Percentiles rank a stretch among this genome's conserved stretches.
Conservation (phyloP, 2,113 vertebrate species). For the Stegastes partitus region DNA sequence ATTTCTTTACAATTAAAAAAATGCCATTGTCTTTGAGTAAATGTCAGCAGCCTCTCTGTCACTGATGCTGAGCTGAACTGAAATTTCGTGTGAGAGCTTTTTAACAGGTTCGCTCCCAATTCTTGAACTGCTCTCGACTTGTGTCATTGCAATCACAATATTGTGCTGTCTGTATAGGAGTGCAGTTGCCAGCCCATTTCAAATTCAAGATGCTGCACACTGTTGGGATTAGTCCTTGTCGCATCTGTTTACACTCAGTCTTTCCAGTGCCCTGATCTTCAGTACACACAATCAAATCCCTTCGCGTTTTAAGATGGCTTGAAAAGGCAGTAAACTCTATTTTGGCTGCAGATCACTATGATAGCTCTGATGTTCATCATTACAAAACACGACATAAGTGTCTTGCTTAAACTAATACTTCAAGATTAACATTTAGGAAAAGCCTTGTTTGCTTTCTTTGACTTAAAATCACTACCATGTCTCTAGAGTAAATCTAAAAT, state of each 20-base stretch:
- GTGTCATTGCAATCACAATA: slow-evolving; percentile 44
- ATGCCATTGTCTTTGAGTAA: not conserved
- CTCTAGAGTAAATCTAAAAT: too few relatives aligned
- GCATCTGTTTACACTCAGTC: slow-evolving; percentile 45
- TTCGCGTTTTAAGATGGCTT: not conserved
- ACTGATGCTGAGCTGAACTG: slow-evolving; percentile 12
- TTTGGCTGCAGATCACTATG: not conserved
- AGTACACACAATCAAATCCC: not conserved
- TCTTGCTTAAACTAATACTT: not conserved
- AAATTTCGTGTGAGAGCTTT: slow-evolving; percentile 12
- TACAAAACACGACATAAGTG: not conserved
- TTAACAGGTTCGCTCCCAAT: slow-evolving; percentile 29
- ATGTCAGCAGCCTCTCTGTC: not conserved
- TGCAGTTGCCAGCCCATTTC: slow-evolving; percentile 21
- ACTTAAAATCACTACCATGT: too few relatives aligned
- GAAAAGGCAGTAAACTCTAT: not conserved
- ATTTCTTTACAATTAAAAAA: slow-evolving; percentile 5
- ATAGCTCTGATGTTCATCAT: not conserved
- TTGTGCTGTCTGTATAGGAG: slow-evolving; percentile 29
- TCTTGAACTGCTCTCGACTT: slow-evolving; percentile 39
- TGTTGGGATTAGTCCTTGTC: slow-evolving; percentile 24
- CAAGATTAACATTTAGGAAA: not conserved
- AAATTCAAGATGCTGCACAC: slow-evolving; percentile 44
- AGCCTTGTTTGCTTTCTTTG: not conserved
- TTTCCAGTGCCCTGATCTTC: not conserved